These are phyloP conservation scores for Heteropelma amictum DNA, from an alignment of 2,888 invertebrate genomes.

Conservation along the genomic window DNA sequence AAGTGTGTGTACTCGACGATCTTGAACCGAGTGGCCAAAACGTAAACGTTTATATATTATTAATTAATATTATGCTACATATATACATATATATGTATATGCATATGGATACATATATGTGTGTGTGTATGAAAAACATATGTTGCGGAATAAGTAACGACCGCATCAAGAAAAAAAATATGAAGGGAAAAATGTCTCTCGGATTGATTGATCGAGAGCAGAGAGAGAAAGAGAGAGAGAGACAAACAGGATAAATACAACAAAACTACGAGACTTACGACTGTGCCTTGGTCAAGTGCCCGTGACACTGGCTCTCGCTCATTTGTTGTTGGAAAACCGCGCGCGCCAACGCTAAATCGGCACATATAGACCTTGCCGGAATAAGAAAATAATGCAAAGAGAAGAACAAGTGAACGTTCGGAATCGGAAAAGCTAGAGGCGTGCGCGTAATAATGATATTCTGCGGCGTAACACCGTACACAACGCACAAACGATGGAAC, in stretches of 20 bases:
- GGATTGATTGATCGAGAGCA: conserved; percentile 46
- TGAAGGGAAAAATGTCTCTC: conserved; percentile 16
- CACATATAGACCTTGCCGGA: conserved; percentile 64
- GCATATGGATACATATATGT: no score
- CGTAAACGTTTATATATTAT: conserved; percentile 76
- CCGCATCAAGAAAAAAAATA: conserved; percentile 1
- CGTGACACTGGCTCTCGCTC: conserved; percentile 66
- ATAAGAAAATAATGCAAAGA: conserved; percentile 37
- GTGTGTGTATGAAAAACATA: background rate
- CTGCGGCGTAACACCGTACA: no score
- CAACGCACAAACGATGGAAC: background rate
- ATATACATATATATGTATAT: no score
- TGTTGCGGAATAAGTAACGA: conserved; percentile 36
- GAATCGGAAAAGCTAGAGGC: no score
- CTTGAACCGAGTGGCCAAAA: conserved; percentile 77
- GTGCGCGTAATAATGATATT: no score
- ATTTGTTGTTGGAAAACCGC: conserved; percentile 64
- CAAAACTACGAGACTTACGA: conserved; percentile 71
- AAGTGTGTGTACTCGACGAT: conserved; percentile 69
- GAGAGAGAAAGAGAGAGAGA: conserved; percentile 46
- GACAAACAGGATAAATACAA: conserved; percentile 34
- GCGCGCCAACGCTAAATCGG: conserved; percentile 60
- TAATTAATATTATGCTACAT: conserved; percentile 52
- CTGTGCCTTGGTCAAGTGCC: conserved; percentile 75
- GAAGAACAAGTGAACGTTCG: background rate